phyloP scores from a whole-genome alignment of 1,140 invertebrate genomes.

The Bombus soroeensis region DNA sequence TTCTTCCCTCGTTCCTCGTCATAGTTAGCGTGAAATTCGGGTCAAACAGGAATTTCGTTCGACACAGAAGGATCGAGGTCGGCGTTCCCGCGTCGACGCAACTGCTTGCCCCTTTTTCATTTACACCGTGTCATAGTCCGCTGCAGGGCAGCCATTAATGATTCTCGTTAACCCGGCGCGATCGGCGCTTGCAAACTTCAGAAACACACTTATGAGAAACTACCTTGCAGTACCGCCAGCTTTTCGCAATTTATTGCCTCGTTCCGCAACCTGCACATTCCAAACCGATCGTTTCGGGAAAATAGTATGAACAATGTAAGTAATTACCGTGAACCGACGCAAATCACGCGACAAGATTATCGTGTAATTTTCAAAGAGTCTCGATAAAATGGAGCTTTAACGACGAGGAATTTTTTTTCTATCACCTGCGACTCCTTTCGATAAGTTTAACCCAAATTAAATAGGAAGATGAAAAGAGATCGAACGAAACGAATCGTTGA shows the following conservation, averaged over 20 bases:
- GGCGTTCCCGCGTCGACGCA: constrained; percentile 19
- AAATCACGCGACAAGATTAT: neutral
- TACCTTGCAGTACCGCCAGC: neutral
- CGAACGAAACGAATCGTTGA: constrained; percentile 27
- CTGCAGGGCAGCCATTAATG: too few relatives aligned
- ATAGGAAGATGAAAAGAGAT: neutral
- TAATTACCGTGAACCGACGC: neutral
- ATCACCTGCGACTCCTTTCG: neutral
- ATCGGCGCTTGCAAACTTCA: neutral
- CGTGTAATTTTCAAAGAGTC: neutral
- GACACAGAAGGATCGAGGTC: constrained; percentile 27
- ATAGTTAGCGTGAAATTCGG: constrained; percentile 17
- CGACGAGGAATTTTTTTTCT: neutral
- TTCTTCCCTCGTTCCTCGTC: neutral
- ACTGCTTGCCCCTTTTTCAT: constrained; percentile 20
- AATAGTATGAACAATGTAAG: neutral
- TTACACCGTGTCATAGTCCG: neutral
- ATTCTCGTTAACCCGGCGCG: neutral
- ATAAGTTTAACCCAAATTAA: neutral
- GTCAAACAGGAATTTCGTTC: constrained; percentile 29
- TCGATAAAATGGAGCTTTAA: neutral
- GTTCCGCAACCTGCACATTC: neutral
- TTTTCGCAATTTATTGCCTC: neutral
- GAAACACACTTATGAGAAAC: neutral
- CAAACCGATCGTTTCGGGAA: neutral